Conservation (phyloP, 2,797 vertebrate genomes). For the Phalloptychus januarius region DNA sequence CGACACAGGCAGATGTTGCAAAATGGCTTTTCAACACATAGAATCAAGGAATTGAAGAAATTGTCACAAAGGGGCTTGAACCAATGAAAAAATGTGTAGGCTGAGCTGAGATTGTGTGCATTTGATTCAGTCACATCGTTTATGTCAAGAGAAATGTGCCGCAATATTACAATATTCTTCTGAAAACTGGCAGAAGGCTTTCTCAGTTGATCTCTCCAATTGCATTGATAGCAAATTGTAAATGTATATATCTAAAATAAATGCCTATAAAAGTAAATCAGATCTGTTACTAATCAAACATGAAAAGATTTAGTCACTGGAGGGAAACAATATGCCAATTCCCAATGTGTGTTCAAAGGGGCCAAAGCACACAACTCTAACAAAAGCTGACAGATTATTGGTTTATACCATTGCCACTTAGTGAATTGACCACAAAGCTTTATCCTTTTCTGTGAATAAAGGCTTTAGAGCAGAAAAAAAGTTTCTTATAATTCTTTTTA, state of each 20-base stretch:
- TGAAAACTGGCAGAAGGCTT: neutral
- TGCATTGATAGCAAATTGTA: neutral
- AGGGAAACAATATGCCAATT: constrained; percentile 17
- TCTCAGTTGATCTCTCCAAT: neutral
- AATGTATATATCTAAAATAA: neutral
- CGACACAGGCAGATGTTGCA: neutral
- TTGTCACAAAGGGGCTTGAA: neutral
- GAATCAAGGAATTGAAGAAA: neutral
- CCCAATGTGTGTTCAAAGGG: constrained; percentile 14
- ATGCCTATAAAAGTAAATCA: constrained; percentile 4
- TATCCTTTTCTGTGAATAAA: constrained; percentile 47
- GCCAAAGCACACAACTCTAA: constrained; percentile 38
- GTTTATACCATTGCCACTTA: constrained; percentile 46
- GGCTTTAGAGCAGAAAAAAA: constrained; percentile 38
- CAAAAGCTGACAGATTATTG: constrained; percentile 64
- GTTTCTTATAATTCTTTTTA: constrained; percentile 34
- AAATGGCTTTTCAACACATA: neutral
- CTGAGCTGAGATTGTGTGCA: neutral
- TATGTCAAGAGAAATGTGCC: neutral
- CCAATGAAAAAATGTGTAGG: neutral
- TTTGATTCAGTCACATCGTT: neutral
- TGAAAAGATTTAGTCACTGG: constrained; percentile 30
- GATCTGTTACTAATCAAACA: constrained; percentile 44
- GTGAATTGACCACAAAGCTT: constrained; percentile 33
- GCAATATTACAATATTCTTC: neutral